Percentiles rank a stretch among this genome's conserved stretches.
Conservation (phyloP, 2,888 invertebrate genomes). For the Temnothorax unifasciatus region DNA sequence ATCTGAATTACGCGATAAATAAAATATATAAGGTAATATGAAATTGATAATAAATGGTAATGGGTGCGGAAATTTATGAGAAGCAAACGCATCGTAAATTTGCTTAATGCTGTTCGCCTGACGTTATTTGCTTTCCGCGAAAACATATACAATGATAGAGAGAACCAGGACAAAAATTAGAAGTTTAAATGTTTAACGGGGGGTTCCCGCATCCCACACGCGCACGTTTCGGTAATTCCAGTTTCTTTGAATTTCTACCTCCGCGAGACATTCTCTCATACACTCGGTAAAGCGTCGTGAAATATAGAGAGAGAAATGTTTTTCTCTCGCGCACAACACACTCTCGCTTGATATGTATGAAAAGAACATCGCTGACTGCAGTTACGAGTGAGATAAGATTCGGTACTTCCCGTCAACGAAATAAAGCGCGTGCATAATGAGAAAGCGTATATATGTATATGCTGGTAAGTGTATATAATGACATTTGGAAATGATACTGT, state of each 20-base stretch:
- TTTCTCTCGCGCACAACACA: background rate
- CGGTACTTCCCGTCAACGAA: conserved; percentile 40
- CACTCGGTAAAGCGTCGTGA: background rate
- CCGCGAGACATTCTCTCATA: background rate
- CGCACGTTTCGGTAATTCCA: conserved; percentile 18
- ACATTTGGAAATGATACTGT: background rate
- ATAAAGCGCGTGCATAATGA: conserved; percentile 9
- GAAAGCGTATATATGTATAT: background rate
- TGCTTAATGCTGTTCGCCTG: background rate
- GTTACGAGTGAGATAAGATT: conserved; percentile 49
- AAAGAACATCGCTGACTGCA: conserved; percentile 37
- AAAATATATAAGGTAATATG: background rate
- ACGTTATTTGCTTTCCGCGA: background rate
- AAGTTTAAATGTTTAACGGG: conserved; percentile 28
- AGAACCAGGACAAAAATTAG: background rate
- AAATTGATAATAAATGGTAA: background rate
- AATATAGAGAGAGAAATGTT: conserved; percentile 18
- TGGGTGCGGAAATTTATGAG: background rate
- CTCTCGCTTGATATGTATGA: conserved; percentile 1
- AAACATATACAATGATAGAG: background rate
- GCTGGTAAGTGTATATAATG: conserved; percentile 17
- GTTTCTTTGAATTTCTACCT: conserved; percentile 13
- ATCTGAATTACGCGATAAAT: background rate
- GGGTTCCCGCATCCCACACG: background rate
- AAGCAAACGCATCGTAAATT: background rate